Evolutionary conservation across 2,888 invertebrate genomes (phyloP).

Genomic region (Lapara coniferarum): DNA sequence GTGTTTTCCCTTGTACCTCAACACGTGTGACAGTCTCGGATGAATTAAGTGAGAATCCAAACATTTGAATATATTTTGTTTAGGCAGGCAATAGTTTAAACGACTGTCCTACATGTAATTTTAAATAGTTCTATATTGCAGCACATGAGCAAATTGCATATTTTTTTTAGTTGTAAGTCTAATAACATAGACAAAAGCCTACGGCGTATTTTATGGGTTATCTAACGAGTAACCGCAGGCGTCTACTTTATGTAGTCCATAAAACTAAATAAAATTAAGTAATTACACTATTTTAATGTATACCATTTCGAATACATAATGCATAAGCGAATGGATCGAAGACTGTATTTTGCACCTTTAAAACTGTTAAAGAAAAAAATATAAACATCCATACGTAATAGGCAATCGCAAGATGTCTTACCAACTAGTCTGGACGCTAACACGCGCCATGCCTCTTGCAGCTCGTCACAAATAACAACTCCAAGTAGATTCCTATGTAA

Average conservation of each 20-base stretch:
- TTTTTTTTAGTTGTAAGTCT: not conserved
- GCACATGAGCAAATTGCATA: not conserved
- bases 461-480: slow-evolving; percentile 19
- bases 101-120: too few species aligned
- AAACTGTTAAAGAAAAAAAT: slow-evolving; percentile 39
- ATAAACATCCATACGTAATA: slow-evolving; percentile 43
- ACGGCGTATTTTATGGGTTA: not conserved
- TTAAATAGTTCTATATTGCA: too few species aligned
- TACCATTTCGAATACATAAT: slow-evolving; percentile 8
- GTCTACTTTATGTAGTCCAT: not conserved
- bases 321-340: slow-evolving; percentile 15
- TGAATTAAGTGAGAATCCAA: slow-evolving; percentile 43
- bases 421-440: slow-evolving; percentile 48
- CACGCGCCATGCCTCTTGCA: slow-evolving; percentile 32
- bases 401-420: slow-evolving; percentile 56
- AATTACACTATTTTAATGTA: slow-evolving; percentile 13
- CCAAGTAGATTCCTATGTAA: slow-evolving; percentile 3
- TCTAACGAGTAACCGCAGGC: not conserved
- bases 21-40: slow-evolving; percentile 61
- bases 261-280: slow-evolving; percentile 18
- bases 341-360: slow-evolving; percentile 35
- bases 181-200: slow-evolving; percentile 15
- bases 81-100: not conserved
- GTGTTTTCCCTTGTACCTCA: slow-evolving; percentile 67
- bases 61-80: not conserved